A percentile compares a stretch with the other conserved stretches of the same genome.
Evolutionary conservation across 2,888 invertebrate species (phyloP).

Genomic region (Nebria brevicollis): DNA sequence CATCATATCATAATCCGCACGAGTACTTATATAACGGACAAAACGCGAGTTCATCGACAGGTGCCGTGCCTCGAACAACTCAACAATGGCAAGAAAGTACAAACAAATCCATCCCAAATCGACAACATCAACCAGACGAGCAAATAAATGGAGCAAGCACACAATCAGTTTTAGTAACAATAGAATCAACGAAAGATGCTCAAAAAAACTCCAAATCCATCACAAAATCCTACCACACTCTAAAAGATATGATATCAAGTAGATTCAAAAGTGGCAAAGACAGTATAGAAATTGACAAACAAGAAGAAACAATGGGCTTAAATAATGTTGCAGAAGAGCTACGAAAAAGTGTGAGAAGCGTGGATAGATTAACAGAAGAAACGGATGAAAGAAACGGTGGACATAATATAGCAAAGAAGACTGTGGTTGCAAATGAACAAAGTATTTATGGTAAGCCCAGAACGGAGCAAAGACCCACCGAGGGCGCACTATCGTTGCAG

Average conservation of each 20-base stretch:
- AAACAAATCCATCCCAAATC: conserved; percentile 57
- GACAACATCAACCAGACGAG: conserved; percentile 56
- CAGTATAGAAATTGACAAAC: conserved; percentile 67
- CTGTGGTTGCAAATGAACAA: conserved; percentile 63
- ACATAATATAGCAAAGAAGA: conserved; percentile 59
- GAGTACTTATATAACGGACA: conserved; percentile 63
- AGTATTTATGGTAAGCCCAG: conserved; percentile 72
- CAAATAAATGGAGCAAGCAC: conserved; percentile 58
- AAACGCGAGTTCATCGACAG: conserved; percentile 55
- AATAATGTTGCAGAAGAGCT: conserved; percentile 73
- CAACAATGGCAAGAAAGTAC: conserved; percentile 61
- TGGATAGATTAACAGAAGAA: conserved; percentile 60
- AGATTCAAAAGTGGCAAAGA: conserved; percentile 76
- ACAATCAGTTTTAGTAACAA: conserved; percentile 68
- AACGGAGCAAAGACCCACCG: conserved; percentile 64
- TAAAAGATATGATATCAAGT: conserved; percentile 85
- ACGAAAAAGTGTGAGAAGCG: conserved; percentile 59
- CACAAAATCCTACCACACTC: conserved; percentile 82
- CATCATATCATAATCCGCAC: conserved; percentile 66
- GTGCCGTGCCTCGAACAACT: conserved; percentile 59
- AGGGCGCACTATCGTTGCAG: conserved; percentile 38
- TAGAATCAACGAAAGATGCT: conserved; percentile 69
- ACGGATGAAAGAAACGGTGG: conserved; percentile 60
- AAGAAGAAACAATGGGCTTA: conserved; percentile 65
- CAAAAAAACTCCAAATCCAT: conserved; percentile 72